A percentile compares a stretch with the other conserved stretches of the same genome.
Evolutionary conservation across 2,113 vertebrate genomes (phyloP).

Genomic region (Ceyx melanurus): DNA sequence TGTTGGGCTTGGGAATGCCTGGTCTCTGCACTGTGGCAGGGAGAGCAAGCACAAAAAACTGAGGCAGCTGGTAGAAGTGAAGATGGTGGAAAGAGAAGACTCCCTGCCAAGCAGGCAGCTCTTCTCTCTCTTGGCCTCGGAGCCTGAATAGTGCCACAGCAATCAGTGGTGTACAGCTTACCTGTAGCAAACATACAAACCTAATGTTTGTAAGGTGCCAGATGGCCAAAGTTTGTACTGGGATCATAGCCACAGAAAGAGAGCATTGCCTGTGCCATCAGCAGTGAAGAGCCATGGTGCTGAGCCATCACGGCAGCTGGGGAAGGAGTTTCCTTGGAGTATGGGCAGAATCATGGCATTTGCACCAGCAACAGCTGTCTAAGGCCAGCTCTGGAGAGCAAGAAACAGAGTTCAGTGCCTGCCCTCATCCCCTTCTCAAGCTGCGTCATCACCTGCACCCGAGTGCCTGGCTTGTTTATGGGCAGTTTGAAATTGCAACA

Average conservation of each 20-base stretch:
- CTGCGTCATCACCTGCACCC: neutral
- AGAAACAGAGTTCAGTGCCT: neutral
- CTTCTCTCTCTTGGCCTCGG: neutral
- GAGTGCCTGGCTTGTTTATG: neutral
- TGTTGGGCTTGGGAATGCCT: neutral
- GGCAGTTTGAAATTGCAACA: neutral
- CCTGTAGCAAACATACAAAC: neutral
- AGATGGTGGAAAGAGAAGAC: neutral
- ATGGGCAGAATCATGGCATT: accelerated
- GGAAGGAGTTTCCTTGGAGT: accelerated
- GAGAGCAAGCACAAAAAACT: neutral
- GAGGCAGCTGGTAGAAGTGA: neutral
- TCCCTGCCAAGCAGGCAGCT: neutral
- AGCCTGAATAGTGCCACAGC: neutral
- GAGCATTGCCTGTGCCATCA: accelerated
- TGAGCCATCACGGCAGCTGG: accelerated
- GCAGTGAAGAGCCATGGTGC: neutral
- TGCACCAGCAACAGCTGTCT: neutral
- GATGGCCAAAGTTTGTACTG: neutral
- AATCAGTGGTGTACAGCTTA: neutral
- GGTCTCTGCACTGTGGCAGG: neutral
- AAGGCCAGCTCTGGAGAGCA: neutral
- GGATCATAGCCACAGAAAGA: accelerated
- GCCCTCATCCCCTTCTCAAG: neutral
- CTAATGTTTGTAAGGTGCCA: neutral